A percentile compares a stretch with the other conserved stretches of the same genome.
These are phyloP conservation scores for Drosophila santomea DNA, from an alignment of 1,140 invertebrate genomes.

Conservation along the genomic window DNA sequence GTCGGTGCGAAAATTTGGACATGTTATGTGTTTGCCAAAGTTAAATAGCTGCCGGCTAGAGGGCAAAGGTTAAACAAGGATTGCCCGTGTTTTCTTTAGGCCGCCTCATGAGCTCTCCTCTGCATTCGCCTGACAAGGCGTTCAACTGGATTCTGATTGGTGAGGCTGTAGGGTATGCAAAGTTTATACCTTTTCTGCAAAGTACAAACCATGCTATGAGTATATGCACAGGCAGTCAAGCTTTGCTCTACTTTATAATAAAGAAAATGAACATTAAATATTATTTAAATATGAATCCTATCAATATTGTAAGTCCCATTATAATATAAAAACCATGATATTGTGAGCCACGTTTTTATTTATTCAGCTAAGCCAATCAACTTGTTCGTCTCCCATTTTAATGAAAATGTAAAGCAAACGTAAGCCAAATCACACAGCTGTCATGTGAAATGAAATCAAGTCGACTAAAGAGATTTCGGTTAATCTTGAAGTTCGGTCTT, in stretches of 20 bases:
- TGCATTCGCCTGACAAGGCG: not conserved
- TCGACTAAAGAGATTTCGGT: conserved; percentile 20
- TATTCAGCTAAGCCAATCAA: conserved; percentile 36
- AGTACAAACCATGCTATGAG: too few relatives aligned
- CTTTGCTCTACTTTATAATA: not conserved
- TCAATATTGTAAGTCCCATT: not conserved
- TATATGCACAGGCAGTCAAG: too few relatives aligned
- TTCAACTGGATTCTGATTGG: conserved; percentile 27
- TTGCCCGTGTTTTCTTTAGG: conserved; percentile 69
- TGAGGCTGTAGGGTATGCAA: too few relatives aligned
- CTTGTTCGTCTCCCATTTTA: not conserved
- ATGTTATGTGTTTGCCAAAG: conserved; percentile 81
- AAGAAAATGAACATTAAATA: not conserved
- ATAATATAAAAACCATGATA: conserved; percentile 7
- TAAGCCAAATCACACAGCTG: conserved; percentile 25
- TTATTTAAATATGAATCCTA: not conserved
- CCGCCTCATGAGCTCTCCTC: conserved; percentile 10
- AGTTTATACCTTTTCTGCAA: too few relatives aligned
- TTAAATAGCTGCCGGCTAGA: conserved; percentile 77
- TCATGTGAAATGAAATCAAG: conserved; percentile 18
- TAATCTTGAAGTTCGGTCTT: conserved; percentile 12
- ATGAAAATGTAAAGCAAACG: conserved; percentile 6
- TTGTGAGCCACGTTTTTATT: conserved; percentile 3
- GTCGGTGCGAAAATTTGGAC: conserved; percentile 80
- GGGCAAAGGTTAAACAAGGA: conserved; percentile 81